These are phyloP conservation scores for Bombus confusus DNA, from an alignment of 1,140 invertebrate species.

Conservation along the genomic window DNA sequence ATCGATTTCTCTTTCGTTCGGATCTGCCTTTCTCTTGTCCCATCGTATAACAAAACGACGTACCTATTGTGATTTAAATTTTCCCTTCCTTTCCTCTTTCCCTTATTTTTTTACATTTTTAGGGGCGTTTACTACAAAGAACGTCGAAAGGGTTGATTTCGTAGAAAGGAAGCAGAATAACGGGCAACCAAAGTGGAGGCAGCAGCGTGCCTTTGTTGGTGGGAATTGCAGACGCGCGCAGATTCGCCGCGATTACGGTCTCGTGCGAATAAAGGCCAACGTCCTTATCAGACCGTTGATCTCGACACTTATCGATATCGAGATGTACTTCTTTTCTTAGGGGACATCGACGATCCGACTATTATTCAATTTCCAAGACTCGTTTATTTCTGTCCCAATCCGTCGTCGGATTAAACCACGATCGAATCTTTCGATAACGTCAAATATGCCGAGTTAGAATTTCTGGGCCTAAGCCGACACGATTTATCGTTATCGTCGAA, in stretches of 20 bases:
- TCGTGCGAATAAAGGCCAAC: slow-evolving; percentile 41
- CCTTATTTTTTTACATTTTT: neutral
- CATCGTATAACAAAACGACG: no score
- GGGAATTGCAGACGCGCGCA: slow-evolving; percentile 39
- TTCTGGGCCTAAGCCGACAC: no score
- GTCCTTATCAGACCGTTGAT: slow-evolving; percentile 41
- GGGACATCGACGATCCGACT: neutral
- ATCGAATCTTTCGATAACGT: no score
- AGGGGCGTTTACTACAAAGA: neutral
- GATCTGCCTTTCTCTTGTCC: no score
- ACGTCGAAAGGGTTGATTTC: slow-evolving; percentile 7
- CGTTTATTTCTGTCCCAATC: neutral
- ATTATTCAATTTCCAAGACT: neutral
- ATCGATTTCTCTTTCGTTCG: no score
- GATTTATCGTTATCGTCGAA: no score
- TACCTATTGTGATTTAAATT: neutral
- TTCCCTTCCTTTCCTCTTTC: neutral
- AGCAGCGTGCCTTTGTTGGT: neutral
- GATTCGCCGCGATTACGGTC: slow-evolving; percentile 29
- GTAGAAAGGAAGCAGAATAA: neutral
- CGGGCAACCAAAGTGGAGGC: neutral
- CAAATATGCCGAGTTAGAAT: no score
- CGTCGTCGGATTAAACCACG: no score
- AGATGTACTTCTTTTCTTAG: slow-evolving; percentile 20
- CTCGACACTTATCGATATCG: slow-evolving; percentile 36